Percentiles rank a stretch among this genome's conserved stretches.
These are phyloP conservation scores for Triplophysa yarkandensis DNA, from an alignment of 2,797 vertebrate species.

Conservation along the genomic window DNA sequence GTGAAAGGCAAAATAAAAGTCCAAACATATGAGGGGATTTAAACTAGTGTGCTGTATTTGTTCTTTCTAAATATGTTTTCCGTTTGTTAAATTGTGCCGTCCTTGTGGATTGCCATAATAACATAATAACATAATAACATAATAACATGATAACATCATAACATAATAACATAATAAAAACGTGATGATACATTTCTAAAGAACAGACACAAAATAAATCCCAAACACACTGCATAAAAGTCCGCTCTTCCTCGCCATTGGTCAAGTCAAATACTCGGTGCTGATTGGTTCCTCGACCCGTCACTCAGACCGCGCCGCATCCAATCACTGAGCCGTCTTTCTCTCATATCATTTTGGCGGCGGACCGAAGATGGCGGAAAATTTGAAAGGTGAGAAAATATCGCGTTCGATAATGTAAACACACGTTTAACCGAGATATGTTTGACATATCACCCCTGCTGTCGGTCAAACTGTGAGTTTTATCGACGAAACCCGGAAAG, in stretches of 20 bases:
- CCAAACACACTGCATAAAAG: neutral
- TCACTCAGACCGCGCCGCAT: slow-evolving; percentile 24
- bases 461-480: neutral
- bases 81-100: too few relatives aligned
- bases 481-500: neutral
- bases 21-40: too few relatives aligned
- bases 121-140: too few relatives aligned
- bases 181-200: neutral
- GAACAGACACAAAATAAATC: neutral
- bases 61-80: too few relatives aligned
- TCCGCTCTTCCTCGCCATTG: too few relatives aligned
- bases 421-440: neutral
- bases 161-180: too few relatives aligned
- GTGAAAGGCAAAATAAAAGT: slow-evolving; percentile 24
- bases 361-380: slow-evolving; percentile 63
- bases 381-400: slow-evolving; percentile 63
- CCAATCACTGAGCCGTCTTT: slow-evolving; percentile 50
- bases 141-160: too few relatives aligned
- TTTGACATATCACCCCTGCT: neutral
- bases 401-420: slow-evolving; percentile 21
- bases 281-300: slow-evolving; percentile 45
- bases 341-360: slow-evolving; percentile 61
- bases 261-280: neutral
- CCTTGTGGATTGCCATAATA: too few relatives aligned
- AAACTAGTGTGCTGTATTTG: too few relatives aligned